Conservation (phyloP, 2,797 vertebrate genomes). For the Enteromius argenteus region DNA sequence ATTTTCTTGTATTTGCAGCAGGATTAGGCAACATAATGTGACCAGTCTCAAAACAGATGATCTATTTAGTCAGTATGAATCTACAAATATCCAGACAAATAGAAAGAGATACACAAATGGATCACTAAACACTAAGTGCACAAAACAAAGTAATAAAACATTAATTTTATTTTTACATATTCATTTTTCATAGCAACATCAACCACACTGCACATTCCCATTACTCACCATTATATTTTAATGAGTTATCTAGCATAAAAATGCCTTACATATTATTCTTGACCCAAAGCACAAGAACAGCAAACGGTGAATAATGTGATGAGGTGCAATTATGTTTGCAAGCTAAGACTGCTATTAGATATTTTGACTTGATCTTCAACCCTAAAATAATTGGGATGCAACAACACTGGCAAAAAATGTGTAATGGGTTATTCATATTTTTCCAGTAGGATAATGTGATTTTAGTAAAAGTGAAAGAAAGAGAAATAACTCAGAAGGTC, state of each 20-base stretch:
- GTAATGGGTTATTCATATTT: neutral
- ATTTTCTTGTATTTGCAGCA: constrained; percentile 13
- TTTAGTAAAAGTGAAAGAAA: neutral
- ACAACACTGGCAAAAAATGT: neutral
- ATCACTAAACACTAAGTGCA: neutral
- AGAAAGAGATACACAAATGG: neutral
- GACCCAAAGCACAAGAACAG: neutral
- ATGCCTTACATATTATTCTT: neutral
- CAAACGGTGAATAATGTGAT: neutral
- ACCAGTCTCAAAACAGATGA: constrained; percentile 16
- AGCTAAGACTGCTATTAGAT: neutral
- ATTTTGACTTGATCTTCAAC: neutral
- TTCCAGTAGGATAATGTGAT: neutral
- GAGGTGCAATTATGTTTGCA: neutral
- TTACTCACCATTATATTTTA: constrained; percentile 4
- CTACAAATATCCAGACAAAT: neutral
- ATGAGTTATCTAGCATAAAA: neutral
- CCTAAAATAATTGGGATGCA: neutral
- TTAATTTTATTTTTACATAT: neutral
- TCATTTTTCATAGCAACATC: neutral
- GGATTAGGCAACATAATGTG: neutral
- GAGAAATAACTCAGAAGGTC: too few species aligned
- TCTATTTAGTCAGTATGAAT: neutral
- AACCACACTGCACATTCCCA: neutral
- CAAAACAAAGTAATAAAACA: neutral